Evolutionary conservation across 2,797 vertebrate species (phyloP), one percentile per base, ranked within the genome.

Genomic region (Syngnathus rostellatus): DNA sequence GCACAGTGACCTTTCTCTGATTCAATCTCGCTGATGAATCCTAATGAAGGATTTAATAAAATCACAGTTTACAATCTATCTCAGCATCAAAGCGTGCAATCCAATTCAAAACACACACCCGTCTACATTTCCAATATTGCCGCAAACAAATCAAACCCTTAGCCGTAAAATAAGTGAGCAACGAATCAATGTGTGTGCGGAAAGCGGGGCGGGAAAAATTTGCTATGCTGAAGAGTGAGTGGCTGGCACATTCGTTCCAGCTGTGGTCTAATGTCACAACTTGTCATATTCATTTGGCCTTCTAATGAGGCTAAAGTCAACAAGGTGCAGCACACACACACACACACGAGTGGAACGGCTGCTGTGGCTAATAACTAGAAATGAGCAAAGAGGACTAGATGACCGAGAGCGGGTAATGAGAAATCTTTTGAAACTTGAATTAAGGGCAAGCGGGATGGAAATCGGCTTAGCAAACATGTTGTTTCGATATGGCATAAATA

Each of bases 1-100:
- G 88, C 91, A 92, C 89, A 77, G 87, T 94, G 93, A 93, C 92
- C 93, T 94, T 94, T 93, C 87, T 90, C 90, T 92, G 90, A 91
- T 92, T 90, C 89, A 92, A 91, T 91, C 91, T 90, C 81, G 80
- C 90, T 92, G 90, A 92, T 92, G 91, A 92, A 91, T 92, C 89
- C 91, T 92, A 92, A 92, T 92, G 91, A 92, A 92, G 90, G 91
- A 90, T 92, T 92, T 92, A 91, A 92, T 92, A 92, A 92, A 91
- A 92, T 90, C 90, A 90, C 88, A 90, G 89, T 91, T 90, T 91
- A 91, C 89, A 92, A 92, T 92, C 91, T 92, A 90, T 91, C 88
- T 88, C 90, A 88, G 87, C 89, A 91, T 92, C 89, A 92, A 91
- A 91, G 89, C 91, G 83, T 92, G 90, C 87, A 90, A 90, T 90